Base-by-base conservation (phyloP, 2,113 vertebrate species). In the Lycocorax pyrrhopterus region DNA sequence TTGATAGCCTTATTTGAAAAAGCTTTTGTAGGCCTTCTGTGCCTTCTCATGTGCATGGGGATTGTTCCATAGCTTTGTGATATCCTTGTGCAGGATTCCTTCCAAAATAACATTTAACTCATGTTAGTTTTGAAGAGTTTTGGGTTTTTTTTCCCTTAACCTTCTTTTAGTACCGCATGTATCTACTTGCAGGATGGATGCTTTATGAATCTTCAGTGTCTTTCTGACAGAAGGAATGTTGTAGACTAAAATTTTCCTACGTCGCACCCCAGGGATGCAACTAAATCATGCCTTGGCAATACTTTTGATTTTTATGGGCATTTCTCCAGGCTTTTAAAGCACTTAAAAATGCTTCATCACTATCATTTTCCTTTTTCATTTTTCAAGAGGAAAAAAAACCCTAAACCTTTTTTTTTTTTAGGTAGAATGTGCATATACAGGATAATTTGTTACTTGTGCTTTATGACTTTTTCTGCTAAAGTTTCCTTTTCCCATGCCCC, bases 101-200 rank as follows among this genome's bases (percentile, higher is more conserved):
- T 72, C 43, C 47, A 80, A 86, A 69, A 30, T 4, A 49, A 44
- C 16, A 14, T 63, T n/a, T 47, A 51, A 52, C 6, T 83, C 16
- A 16, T 9, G 13, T 5, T 55, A 29, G 13, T 73, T 80, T 76
- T 63, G 25, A 32, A 46, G 22, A 37, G 26, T 21, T 32, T n/a
- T 1, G 17, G 10, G 15, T 0, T 1, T 29, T 27, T 47, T 22
- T 81, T 3, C 9, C 11, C 12, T 44, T 30, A 5, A 27, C 9
- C 6, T 51, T 59, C 53, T 44, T 87, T 82, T 18, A 77, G 9
- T 43, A n/a, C 25, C 3, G 5, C 12, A 0, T 26, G 17, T 13
- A 64, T 15, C 23, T 62, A 13, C 75, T 52, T 39, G 35, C 39
- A 74, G 32, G 26, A 55, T 30, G 3, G 35, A 41, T 55, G 13